These are phyloP conservation scores for Drosophila lacteicornis DNA, from an alignment of 1,140 invertebrate genomes.

Conservation along the genomic window DNA sequence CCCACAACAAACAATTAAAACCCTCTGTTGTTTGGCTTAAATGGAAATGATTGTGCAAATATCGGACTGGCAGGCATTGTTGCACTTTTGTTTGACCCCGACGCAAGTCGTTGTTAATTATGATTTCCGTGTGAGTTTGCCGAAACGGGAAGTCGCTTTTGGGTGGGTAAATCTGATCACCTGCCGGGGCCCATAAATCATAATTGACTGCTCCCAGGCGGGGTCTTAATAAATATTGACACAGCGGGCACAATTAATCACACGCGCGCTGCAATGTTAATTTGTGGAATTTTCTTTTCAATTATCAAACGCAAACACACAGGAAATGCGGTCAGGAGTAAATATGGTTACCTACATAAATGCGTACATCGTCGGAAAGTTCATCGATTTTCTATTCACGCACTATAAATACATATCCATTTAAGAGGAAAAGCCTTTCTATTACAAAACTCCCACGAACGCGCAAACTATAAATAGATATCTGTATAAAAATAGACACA, in stretches of 20 bases:
- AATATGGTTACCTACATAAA: not conserved
- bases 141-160: conserved; percentile 35
- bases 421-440: not conserved
- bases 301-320: conserved; percentile 45
- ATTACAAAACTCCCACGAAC: not conserved
- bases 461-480: not conserved
- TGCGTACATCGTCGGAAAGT: too few species aligned
- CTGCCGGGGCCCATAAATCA: conserved; percentile 63
- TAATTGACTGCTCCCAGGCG: conserved; percentile 49
- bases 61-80: conserved; percentile 7
- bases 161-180: conserved; percentile 26
- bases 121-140: conserved; percentile 36
- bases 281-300: conserved; percentile 32
- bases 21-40: conserved; percentile 7
- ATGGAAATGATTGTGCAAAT: conserved; percentile 39
- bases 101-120: conserved; percentile 58
- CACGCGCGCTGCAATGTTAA: conserved; percentile 27
- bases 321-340: conserved; percentile 4
- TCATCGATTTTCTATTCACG: conserved; percentile 3
- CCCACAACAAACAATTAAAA: conserved; percentile 13
- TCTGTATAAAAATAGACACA: too few species aligned
- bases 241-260: conserved; percentile 62
- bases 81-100: conserved; percentile 53
- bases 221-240: conserved; percentile 62
- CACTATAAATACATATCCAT: not conserved